Evolutionary conservation across 2,113 vertebrate species (phyloP).

Genomic region (Myiopsitta monachus): DNA sequence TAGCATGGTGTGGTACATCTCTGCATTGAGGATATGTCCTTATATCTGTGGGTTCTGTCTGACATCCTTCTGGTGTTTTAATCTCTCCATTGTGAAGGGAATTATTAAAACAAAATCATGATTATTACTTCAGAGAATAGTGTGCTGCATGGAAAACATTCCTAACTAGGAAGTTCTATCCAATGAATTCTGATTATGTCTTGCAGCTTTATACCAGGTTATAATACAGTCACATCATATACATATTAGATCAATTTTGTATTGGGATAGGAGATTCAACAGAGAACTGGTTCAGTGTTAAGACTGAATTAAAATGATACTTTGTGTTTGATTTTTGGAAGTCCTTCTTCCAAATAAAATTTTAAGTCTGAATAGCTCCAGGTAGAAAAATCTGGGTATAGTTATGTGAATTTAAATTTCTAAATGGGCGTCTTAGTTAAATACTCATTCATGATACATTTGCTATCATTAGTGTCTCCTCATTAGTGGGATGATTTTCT

Average conservation of each 20-base stretch:
- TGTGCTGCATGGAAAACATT: neutral
- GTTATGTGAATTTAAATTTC: neutral
- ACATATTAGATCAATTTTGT: neutral
- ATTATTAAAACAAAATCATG: neutral
- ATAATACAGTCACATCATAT: neutral
- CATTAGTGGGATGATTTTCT: neutral
- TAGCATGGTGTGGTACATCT: neutral
- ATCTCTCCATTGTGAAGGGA: neutral
- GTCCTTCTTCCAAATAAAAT: neutral
- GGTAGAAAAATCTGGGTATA: neutral
- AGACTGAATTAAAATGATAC: neutral
- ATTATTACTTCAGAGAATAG: neutral
- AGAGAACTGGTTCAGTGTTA: neutral
- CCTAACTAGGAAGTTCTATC: neutral
- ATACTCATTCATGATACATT: neutral
- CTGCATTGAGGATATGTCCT: neutral
- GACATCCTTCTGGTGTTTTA: neutral
- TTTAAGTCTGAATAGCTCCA: neutral
- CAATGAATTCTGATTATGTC: neutral
- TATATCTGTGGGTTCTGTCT: neutral
- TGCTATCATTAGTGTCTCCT: neutral
- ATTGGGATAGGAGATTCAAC: neutral
- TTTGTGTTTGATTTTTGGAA: neutral
- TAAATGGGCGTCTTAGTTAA: neutral
- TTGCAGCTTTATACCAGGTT: neutral